phyloP scores from a whole-genome alignment of 2,113 vertebrate genomes.

The Sturnira hondurensis region DNA sequence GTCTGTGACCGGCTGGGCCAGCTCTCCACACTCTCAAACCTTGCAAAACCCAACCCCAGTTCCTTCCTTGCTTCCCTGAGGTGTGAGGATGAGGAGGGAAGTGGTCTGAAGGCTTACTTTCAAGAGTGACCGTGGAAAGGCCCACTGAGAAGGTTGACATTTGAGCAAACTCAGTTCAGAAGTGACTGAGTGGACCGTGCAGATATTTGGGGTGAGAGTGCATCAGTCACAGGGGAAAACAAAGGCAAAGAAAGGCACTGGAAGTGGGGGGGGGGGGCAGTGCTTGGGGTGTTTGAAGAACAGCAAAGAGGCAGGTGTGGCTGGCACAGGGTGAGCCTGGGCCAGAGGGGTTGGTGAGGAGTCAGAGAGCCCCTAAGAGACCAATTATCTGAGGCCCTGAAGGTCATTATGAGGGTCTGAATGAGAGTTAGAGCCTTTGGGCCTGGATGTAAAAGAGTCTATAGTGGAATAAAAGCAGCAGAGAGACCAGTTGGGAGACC shows the following conservation, averaged over 20 bases:
- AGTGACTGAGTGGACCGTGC: background rate
- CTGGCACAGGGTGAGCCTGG: background rate
- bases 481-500: background rate
- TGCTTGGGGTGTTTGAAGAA: background rate
- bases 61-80: background rate
- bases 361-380: background rate
- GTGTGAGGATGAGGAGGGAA: background rate
- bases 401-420: background rate
- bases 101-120: background rate
- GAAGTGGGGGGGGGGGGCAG: background rate
- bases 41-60: background rate
- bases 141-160: background rate
- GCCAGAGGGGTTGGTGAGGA: background rate
- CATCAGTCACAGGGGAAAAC: background rate
- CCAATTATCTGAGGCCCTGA: background rate
- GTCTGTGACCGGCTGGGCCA: background rate
- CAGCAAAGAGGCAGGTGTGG: background rate
- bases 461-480: background rate
- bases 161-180: background rate
- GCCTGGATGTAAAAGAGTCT: background rate
- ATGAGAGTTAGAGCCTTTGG: background rate
- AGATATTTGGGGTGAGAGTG: background rate
- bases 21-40: accelerated
- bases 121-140: background rate
- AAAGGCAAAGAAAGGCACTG: background rate